Base-by-base conservation (phyloP, 1,140 invertebrate species). In the Cydia pomonella region DNA sequence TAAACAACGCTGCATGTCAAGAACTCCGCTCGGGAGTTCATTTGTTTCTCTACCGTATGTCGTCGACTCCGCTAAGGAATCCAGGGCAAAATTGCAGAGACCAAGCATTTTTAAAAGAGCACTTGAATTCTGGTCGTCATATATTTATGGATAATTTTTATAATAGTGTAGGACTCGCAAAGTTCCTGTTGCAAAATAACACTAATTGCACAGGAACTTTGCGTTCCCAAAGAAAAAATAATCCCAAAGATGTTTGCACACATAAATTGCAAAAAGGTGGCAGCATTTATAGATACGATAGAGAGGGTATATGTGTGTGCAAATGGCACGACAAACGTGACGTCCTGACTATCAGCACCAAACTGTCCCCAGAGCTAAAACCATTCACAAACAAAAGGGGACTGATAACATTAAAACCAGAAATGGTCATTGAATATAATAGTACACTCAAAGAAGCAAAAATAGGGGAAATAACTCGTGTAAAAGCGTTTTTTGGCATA, bases 401-500 rank as follows among this genome's bases (percentile, higher is more conserved):
- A 69, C 29, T 13, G n/a, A n/a, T 41, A 16, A 33, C 16, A 25
- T 62, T 62, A 18, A 77, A 77, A 72, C 76, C 76, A 33, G 13
- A 21, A 23, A 41, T 62, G 29, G 21, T 79, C 2, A 69, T 69
- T 18, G 18, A 79, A 41, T 76, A 79, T 16, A 79, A 79, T 27
- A 33, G n/a, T n/a, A n/a, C n/a, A n/a, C n/a, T n/a, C n/a, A n/a
- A n/a, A n/a, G n/a, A n/a, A n/a, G n/a, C n/a, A n/a, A n/a, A n/a
- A n/a, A n/a, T n/a, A n/a, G n/a, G n/a, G n/a, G n/a, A n/a, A n/a
- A n/a, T n/a, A n/a, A n/a, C n/a, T n/a, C n/a, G n/a, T n/a, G n/a
- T n/a, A n/a, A n/a, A n/a, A n/a, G n/a, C n/a, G n/a, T n/a, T n/a
- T n/a, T n/a, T n/a, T n/a, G n/a, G n/a, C n/a, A n/a, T n/a, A n/a